Evolutionary conservation across 2,113 vertebrate species (phyloP).

Genomic region (Micromys minutus): DNA sequence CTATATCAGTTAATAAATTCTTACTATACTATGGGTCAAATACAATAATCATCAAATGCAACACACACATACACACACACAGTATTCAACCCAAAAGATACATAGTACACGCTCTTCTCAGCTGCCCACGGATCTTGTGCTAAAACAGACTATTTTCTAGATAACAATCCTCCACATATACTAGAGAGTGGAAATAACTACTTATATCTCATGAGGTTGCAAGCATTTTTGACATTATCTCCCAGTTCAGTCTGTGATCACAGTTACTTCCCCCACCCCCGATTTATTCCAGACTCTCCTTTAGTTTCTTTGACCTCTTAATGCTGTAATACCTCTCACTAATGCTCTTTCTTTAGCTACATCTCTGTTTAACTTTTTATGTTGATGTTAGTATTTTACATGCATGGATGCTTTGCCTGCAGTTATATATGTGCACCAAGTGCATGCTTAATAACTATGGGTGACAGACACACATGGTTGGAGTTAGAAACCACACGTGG

Average conservation of each 20-base stretch:
- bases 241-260: neutral
- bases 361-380: neutral
- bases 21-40: neutral
- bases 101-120: neutral
- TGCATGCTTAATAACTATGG: neutral
- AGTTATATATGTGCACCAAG: neutral
- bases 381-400: neutral
- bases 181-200: neutral
- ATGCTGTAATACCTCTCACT: neutral
- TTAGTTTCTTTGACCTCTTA: neutral
- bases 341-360: neutral
- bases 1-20: neutral
- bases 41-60: too few species aligned
- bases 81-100: neutral
- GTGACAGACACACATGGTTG: neutral
- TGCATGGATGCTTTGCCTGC: neutral
- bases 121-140: neutral
- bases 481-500: neutral
- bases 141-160: neutral
- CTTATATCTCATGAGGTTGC: neutral
- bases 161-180: neutral
- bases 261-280: fast-evolving
- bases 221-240: neutral
- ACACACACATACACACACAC: neutral
- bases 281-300: neutral